Conservation (phyloP, 2,113 vertebrate genomes). For the Nicator chloris region DNA sequence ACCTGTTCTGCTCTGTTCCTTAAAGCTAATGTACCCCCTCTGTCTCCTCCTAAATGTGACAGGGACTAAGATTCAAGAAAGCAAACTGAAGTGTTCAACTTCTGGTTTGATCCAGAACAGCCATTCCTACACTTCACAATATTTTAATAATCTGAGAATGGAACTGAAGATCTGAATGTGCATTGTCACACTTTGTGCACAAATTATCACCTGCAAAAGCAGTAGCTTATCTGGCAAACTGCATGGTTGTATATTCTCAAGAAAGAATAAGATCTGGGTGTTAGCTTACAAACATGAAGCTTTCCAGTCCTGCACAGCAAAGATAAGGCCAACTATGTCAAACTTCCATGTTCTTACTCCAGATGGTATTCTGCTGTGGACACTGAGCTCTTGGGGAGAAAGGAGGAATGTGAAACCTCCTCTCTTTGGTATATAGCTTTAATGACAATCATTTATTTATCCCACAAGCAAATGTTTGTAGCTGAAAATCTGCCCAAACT, state of each 20-base stretch:
- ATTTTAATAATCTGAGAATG: background rate
- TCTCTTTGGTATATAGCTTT: background rate
- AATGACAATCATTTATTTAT: background rate
- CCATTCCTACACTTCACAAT: background rate
- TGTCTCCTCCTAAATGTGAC: background rate
- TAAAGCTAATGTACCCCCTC: background rate
- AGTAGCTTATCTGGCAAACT: constrained; percentile 30
- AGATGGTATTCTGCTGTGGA: background rate
- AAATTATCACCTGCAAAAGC: constrained; percentile 30
- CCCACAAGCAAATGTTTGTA: background rate
- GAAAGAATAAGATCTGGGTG: constrained; percentile 42
- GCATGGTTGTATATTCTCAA: background rate
- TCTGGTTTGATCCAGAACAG: background rate
- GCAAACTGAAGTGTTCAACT: background rate
- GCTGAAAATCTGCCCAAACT: background rate
- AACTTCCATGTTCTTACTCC: constrained; percentile 15
- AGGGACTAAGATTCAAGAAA: background rate
- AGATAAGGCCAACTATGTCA: constrained; percentile 28
- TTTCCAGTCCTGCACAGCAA: constrained; percentile 19
- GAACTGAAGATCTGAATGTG: background rate
- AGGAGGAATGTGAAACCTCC: background rate
- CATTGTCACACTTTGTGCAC: background rate
- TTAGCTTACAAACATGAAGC: constrained; percentile 35
- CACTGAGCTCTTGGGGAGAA: background rate
- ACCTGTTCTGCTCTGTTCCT: background rate